Conservation (phyloP, 1,140 invertebrate species). For the Bombus affinis region DNA sequence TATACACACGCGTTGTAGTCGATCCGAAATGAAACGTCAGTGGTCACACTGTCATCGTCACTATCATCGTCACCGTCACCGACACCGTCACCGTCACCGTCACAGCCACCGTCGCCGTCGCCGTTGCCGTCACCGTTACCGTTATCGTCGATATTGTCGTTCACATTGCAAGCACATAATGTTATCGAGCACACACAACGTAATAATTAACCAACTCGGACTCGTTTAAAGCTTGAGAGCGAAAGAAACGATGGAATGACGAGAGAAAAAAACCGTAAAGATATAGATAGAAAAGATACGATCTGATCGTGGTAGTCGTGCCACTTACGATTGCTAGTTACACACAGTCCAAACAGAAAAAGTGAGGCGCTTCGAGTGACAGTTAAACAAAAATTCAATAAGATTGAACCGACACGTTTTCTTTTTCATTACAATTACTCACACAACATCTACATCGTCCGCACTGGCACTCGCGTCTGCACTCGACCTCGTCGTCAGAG, state of each 20-base stretch:
- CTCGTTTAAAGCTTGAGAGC: not conserved
- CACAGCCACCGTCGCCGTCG: not conserved
- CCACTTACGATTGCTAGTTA: constrained; percentile 55
- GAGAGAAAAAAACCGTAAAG: constrained; percentile 7
- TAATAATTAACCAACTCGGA: not conserved
- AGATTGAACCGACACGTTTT: constrained; percentile 67
- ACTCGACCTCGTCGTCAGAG: constrained; percentile 16
- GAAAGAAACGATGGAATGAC: constrained; percentile 1
- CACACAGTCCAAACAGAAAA: constrained; percentile 30
- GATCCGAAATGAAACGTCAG: constrained; percentile 62
- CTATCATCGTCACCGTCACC: not conserved
- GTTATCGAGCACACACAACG: not conserved
- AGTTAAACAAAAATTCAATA: constrained; percentile 43
- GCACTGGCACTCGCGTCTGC: constrained; percentile 65
- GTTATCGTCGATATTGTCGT: not conserved
- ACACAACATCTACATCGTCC: constrained; percentile 55
- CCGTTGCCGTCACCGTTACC: not conserved
- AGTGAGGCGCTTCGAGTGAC: constrained; percentile 27
- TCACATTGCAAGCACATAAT: not conserved
- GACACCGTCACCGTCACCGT: not conserved
- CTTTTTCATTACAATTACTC: constrained; percentile 68
- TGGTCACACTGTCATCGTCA: constrained; percentile 5
- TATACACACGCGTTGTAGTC: constrained; percentile 67
- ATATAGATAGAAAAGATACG: constrained; percentile 12
- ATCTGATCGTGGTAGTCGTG: constrained; percentile 32